Conservation (phyloP, 2,888 invertebrate species). For the Sclerodermus sp. region DNA sequence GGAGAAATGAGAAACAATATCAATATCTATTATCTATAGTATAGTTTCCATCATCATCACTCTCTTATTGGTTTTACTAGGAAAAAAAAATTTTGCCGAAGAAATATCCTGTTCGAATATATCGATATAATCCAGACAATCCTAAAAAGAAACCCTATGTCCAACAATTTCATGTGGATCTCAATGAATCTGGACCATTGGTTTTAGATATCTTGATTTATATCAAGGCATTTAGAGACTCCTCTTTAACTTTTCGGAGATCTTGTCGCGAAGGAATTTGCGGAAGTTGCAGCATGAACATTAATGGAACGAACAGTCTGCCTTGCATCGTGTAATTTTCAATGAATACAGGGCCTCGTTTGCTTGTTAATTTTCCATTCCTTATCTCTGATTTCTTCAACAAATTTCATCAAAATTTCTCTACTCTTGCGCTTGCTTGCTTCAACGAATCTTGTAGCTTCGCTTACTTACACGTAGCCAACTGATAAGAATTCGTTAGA, state of each 20-base stretch:
- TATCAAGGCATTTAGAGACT: slow-evolving; percentile 65
- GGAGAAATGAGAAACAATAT: no score
- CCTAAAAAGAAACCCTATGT: slow-evolving; percentile 60
- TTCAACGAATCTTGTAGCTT: no score
- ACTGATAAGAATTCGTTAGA: no score
- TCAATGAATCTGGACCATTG: slow-evolving; percentile 62
- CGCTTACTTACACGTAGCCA: no score
- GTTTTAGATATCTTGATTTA: slow-evolving; percentile 67
- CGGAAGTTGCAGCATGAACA: slow-evolving; percentile 70
- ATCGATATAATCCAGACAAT: slow-evolving; percentile 62
- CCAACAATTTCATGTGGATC: slow-evolving; percentile 67
- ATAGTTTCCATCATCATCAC: no score
- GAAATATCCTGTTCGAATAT: slow-evolving; percentile 49
- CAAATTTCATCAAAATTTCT: no score
- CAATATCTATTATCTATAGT: no score
- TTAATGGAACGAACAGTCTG: slow-evolving; percentile 66
- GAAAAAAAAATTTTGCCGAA: slow-evolving; percentile 8
- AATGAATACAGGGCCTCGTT: no score
- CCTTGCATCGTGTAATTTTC: slow-evolving; percentile 58
- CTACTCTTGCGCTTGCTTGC: background rate
- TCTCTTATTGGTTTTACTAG: background rate
- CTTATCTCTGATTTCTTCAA: no score
- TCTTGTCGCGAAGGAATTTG: slow-evolving; percentile 72
- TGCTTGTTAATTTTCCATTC: no score
- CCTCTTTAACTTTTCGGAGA: slow-evolving; percentile 65